Conservation (phyloP, 1,140 invertebrate genomes). For the Musca vetustissima region DNA sequence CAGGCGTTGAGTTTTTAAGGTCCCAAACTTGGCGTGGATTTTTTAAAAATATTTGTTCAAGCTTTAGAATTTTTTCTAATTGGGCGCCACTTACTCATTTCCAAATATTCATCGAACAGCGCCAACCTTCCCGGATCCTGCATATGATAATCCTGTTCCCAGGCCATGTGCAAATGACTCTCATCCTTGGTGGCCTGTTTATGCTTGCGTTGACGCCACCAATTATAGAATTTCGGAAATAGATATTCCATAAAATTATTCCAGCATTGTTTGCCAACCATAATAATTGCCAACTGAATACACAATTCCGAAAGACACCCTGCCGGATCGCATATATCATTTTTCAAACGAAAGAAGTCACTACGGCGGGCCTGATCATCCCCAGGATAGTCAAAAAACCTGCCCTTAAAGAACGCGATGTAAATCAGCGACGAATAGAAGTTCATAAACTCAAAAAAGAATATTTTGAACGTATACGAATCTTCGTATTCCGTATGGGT, state of each 20-base stretch:
- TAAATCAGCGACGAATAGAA: conserved; percentile 96
- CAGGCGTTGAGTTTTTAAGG: too few species aligned
- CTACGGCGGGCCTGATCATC: conserved; percentile 70
- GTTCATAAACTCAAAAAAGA: conserved; percentile 96
- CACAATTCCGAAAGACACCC: conserved; percentile 93
- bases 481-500: conserved; percentile 95
- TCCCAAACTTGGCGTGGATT: too few species aligned
- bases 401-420: conserved; percentile 95
- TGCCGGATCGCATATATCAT: conserved; percentile 89
- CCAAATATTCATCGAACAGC: conserved; percentile 92
- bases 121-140: conserved; percentile 83
- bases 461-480: conserved; percentile 96
- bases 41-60: too few species aligned
- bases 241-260: conserved; percentile 91
- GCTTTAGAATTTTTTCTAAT: too few species aligned
- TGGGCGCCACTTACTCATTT: conserved; percentile 84
- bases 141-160: conserved; percentile 92
- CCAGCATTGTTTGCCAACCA: conserved; percentile 94
- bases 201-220: conserved; percentile 77
- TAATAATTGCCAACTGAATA: conserved; percentile 93
- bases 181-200: conserved; percentile 72
- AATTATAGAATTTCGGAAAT: conserved; percentile 81
- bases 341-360: conserved; percentile 73
- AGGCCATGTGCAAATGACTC: conserved; percentile 72
- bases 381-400: conserved; percentile 87